A percentile compares a stretch with the other conserved stretches of the same genome.
phyloP scores from a whole-genome alignment of 2,797 vertebrate species.

The Gymnodraco acuticeps region DNA sequence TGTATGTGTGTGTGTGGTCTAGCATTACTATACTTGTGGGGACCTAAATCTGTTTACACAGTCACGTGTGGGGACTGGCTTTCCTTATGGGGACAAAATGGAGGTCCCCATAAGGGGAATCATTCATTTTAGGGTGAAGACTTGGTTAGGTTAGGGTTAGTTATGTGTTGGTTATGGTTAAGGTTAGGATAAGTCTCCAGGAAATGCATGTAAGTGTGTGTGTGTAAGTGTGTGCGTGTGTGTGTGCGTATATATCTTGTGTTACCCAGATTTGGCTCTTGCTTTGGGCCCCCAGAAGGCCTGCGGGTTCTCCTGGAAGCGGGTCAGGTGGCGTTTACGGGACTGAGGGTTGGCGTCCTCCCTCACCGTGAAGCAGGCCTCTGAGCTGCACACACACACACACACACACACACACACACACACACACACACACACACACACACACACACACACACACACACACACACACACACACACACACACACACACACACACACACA shows the following conservation, averaged over 20 bases:
- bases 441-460: conserved; percentile 17
- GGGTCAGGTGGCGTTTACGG: conserved; percentile 88
- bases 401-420: not conserved
- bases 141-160: no score
- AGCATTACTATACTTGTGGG: no score
- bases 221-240: not conserved
- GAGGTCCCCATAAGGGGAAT: no score
- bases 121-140: no score
- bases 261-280: conserved; percentile 88
- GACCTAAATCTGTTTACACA: no score
- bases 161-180: no score
- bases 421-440: no score
- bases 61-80: no score
- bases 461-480: no score
- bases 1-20: not conserved
- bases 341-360: conserved; percentile 95
- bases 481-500: conserved; percentile 10
- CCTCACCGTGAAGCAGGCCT: conserved; percentile 90
- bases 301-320: conserved; percentile 94
- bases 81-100: no score
- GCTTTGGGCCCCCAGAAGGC: conserved; percentile 96
- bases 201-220: no score
- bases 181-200: no score
- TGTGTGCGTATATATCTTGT: not conserved
- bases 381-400: conserved; percentile 74